These are phyloP conservation scores for Patella pellucida DNA, from an alignment of 2,888 invertebrate species.

Conservation along the genomic window DNA sequence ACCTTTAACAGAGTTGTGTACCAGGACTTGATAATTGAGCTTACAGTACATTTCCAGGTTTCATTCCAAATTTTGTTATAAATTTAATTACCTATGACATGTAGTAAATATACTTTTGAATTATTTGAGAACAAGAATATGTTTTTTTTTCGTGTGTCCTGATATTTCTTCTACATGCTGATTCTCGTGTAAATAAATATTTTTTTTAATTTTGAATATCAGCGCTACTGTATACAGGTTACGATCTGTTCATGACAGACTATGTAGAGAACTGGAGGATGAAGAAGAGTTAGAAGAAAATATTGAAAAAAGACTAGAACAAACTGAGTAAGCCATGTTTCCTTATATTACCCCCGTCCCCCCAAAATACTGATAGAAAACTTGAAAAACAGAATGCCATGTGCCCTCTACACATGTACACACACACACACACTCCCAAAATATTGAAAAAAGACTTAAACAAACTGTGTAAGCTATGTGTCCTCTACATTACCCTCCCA, in stretches of 20 bases:
- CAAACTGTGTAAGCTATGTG: too few species aligned
- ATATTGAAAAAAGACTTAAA: too few species aligned
- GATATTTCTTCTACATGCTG: background rate
- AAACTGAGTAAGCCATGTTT: conserved; percentile 65
- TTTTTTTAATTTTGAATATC: conserved; percentile 12
- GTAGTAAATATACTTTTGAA: background rate
- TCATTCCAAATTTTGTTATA: background rate
- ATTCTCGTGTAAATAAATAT: background rate
- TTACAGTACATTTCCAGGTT: background rate
- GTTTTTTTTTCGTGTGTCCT: background rate
- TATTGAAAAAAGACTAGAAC: conserved; percentile 54
- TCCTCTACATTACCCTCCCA: too few species aligned
- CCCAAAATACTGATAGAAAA: too few species aligned
- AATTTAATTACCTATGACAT: background rate
- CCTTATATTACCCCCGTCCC: too few species aligned
- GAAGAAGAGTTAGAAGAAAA: conserved; percentile 58
- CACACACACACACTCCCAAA: too few species aligned
- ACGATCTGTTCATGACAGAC: conserved; percentile 58
- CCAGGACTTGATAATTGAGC: background rate
- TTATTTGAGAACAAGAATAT: too few species aligned
- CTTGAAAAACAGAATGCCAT: too few species aligned
- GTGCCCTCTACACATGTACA: too few species aligned
- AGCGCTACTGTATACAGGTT: conserved; percentile 63
- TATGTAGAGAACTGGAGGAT: conserved; percentile 60
- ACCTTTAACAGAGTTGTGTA: too few species aligned